A percentile compares a stretch with the other conserved stretches of the same genome.
phyloP scores from a whole-genome alignment of 2,888 invertebrate genomes.

The Agrotis segetum region DNA sequence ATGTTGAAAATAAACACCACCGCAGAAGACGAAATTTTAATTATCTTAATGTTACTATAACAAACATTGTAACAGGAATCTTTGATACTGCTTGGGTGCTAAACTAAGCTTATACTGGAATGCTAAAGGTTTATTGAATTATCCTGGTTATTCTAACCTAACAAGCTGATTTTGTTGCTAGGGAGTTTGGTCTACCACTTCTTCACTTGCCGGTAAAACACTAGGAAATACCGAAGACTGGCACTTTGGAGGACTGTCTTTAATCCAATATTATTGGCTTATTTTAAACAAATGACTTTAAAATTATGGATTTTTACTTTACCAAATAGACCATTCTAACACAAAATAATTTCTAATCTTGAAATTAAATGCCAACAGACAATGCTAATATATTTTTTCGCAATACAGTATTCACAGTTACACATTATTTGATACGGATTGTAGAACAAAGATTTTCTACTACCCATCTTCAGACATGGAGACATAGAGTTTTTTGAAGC shows the following conservation, averaged over 20 bases:
- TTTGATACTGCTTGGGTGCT: conserved; percentile 26
- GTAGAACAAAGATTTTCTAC: not conserved
- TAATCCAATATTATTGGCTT: no score
- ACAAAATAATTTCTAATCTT: not conserved
- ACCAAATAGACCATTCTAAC: no score
- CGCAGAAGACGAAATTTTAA: conserved; percentile 57
- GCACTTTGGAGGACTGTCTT: no score
- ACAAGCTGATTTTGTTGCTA: no score
- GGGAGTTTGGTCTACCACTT: no score
- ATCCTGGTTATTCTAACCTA: no score
- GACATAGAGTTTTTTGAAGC: not conserved
- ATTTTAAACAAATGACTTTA: no score
- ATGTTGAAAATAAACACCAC: conserved; percentile 67
- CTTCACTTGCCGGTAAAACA: no score
- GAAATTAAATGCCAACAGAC: not conserved
- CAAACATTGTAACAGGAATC: conserved; percentile 38
- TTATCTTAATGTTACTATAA: conserved; percentile 53
- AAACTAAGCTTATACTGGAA: not conserved
- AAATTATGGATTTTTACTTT: no score
- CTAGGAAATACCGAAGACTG: no score
- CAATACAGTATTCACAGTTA: no score
- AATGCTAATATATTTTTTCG: not conserved
- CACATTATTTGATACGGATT: no score
- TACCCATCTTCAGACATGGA: not conserved
- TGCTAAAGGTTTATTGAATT: not conserved